These are phyloP conservation scores for Eilema sororculum DNA, from an alignment of 2,888 invertebrate species.

Conservation along the genomic window DNA sequence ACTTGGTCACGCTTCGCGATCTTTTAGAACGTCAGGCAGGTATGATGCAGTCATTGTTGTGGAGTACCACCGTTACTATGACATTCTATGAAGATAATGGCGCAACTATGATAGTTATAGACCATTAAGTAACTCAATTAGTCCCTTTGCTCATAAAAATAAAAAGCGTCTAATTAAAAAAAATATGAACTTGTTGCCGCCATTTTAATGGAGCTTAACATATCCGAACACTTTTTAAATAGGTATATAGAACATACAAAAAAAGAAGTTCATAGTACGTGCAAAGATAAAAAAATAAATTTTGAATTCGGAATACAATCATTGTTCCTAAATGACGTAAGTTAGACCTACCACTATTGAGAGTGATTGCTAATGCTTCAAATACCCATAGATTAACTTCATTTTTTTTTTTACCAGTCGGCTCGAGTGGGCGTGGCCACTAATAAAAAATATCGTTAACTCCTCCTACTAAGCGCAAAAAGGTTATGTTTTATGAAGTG, in stretches of 20 bases:
- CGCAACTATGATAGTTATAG: neutral
- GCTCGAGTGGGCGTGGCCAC: neutral
- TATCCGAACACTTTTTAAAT: neutral
- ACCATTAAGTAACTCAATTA: neutral
- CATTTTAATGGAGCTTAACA: neutral
- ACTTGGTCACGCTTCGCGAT: slow-evolving; percentile 41
- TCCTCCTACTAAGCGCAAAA: neutral
- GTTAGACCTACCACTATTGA: neutral
- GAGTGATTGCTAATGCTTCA: neutral
- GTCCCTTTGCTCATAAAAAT: neutral
- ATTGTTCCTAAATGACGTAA: neutral
- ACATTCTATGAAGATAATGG: neutral
- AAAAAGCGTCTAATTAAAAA: neutral
- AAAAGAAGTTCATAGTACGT: neutral
- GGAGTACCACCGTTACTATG: neutral
- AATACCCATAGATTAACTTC: neutral
- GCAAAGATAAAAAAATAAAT: neutral
- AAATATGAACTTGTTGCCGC: neutral
- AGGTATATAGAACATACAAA: too few relatives aligned
- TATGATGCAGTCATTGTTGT: slow-evolving; percentile 18
- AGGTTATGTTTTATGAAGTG: neutral
- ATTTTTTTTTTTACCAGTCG: neutral
- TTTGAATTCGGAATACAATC: neutral
- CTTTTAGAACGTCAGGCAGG: slow-evolving; percentile 33
- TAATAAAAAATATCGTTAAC: slow-evolving; percentile 1